Percentiles rank a stretch among this genome's conserved stretches.
phyloP scores from a whole-genome alignment of 2,888 invertebrate genomes.

The Rhamnusium bicolor region DNA sequence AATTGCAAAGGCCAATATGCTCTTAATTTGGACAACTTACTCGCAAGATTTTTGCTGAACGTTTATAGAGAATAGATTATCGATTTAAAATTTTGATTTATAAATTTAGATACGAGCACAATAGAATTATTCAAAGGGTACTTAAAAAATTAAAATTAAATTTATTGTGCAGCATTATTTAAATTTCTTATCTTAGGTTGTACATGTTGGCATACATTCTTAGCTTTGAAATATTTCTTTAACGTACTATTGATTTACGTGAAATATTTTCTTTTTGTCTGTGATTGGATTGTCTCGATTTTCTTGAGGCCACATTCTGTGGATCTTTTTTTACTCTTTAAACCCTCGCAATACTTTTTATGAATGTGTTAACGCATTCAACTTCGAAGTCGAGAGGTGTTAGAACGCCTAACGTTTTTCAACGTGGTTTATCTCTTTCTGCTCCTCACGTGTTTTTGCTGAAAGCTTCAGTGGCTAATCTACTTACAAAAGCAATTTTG shows the following conservation, averaged over 20 bases:
- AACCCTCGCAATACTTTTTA: background rate
- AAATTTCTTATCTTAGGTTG: background rate
- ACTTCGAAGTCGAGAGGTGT: background rate
- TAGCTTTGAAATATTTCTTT: background rate
- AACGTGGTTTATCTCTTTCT: slow-evolving; percentile 7
- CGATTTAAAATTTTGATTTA: too few species aligned
- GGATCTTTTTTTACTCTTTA: background rate
- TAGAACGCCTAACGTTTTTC: background rate
- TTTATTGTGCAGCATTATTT: too few species aligned
- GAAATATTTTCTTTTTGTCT: background rate
- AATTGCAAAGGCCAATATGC: too few species aligned
- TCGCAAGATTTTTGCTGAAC: too few species aligned
- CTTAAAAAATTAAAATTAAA: too few species aligned
- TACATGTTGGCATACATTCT: background rate
- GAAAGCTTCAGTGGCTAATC: slow-evolving; percentile 25
- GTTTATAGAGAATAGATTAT: too few species aligned
- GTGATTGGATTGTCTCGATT: background rate
- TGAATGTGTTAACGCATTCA: background rate
- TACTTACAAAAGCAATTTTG: slow-evolving; percentile 35
- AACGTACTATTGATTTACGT: background rate
- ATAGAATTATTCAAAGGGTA: too few species aligned
- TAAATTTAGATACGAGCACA: too few species aligned
- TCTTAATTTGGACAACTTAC: too few species aligned
- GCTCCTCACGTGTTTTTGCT: slow-evolving; percentile 7
- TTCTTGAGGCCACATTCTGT: background rate